Evolutionary conservation across 1,140 invertebrate genomes (phyloP), one percentile per base, ranked within the genome.

Genomic region (Trichomalopsis sarcophagae): DNA sequence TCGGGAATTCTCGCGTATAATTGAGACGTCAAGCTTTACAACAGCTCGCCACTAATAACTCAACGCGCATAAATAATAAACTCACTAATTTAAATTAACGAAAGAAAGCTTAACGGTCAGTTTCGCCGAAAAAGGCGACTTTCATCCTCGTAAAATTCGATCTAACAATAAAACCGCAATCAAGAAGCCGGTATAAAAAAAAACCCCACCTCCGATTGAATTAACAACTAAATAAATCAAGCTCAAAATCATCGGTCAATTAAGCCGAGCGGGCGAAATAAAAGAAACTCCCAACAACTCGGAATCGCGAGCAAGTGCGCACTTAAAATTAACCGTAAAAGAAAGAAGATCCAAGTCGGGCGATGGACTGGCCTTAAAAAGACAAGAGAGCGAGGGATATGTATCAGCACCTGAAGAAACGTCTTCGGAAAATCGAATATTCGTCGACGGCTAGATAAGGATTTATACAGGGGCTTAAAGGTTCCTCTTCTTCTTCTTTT

Each of bases 311-410:
- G 1, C n/a, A 27, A 21, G n/a, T 55, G 74, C 11, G 55, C 40
- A 77, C 74, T 77, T 83, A 77, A 83, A 68, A 77, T 69, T 83
- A 47, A 44, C 50, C 69, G 44, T 81, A 81, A 82, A 82, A 21
- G 74, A 6, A 21, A 23, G 62, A 83, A 66, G 55, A 83, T 83
- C 82, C 69, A 83, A 66, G 73, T 36, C 55, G 55, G 33, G 30
- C 55, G 47, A 77, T 76, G 73, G 75, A 76, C 50, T 66, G 62
- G 71, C 71, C 10, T 2, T 17, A 81, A 74, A 81, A 55, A 75
- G 62, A 82, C 17, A 27, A 82, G 81, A 76, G 33, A 36, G 2
- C 7, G 80, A 78, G 78, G 23, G 27, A 78, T 82, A 82, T 50
- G 55, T 62, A 76, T 13, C 33, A 36, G 30, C 47, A 75, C 73